phyloP scores from a whole-genome alignment of 2,113 vertebrate species.

The Seriola rivoliana region DNA sequence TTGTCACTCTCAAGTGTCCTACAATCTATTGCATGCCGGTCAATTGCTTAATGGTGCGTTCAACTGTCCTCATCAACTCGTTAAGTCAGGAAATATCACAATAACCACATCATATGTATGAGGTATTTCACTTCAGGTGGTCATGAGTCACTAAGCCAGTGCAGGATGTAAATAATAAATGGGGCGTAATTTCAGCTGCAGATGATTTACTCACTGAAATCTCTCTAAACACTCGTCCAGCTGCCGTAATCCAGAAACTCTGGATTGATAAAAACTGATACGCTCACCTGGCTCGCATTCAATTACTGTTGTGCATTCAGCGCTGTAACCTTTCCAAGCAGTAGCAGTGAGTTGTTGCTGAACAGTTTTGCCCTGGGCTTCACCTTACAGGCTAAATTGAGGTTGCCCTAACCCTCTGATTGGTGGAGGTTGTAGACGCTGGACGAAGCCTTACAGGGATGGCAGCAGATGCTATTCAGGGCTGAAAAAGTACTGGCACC shows the following conservation, averaged over 20 bases:
- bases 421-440: not conserved
- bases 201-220: not conserved
- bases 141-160: not conserved
- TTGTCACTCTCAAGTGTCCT: not conserved
- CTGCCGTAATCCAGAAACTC: not conserved
- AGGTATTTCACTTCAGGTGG: conserved; percentile 22
- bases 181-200: not conserved
- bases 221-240: not conserved
- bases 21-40: not conserved
- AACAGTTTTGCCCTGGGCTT: not conserved
- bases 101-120: not conserved
- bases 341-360: not conserved
- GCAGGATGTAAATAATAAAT: not conserved
- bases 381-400: not conserved
- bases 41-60: conserved; percentile 35
- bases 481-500: too few relatives aligned
- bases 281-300: not conserved
- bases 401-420: too few relatives aligned
- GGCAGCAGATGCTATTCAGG: not conserved
- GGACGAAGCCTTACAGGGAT: not conserved
- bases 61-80: conserved; percentile 18
- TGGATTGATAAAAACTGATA: not conserved
- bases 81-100: conserved; percentile 8
- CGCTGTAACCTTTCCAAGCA: not conserved
- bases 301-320: not conserved